These are phyloP conservation scores for Hydrozoanthus tunicans DNA, from an alignment of 64 coral and sea anemone species.

Conservation along the genomic window DNA sequence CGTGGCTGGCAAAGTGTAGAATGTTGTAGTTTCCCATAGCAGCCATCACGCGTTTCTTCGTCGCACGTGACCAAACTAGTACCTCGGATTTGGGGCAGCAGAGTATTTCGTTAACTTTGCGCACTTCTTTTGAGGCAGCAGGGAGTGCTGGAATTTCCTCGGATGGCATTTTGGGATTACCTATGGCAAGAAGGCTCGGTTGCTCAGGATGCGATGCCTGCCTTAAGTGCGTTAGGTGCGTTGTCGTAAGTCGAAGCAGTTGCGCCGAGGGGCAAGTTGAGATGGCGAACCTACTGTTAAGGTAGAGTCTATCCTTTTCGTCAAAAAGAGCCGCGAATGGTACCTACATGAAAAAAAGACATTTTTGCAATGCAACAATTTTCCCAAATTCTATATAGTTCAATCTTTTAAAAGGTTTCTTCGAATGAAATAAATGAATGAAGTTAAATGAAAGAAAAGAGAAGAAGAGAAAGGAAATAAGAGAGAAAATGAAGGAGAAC, in stretches of 20 bases:
- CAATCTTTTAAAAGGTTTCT: no score
- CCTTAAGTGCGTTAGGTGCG: constrained; percentile 3
- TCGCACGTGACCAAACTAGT: constrained; percentile 49
- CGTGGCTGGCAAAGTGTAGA: constrained; percentile 73
- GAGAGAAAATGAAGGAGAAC: no score
- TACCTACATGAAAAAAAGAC: neutral
- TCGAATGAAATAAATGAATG: no score
- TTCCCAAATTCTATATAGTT: neutral
- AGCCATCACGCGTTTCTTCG: constrained; percentile 54
- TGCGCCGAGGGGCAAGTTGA: constrained; percentile 59
- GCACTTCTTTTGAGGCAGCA: constrained; percentile 58
- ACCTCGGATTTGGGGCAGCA: constrained; percentile 45
- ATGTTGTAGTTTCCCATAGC: constrained; percentile 56
- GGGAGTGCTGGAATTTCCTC: constrained; percentile 44
- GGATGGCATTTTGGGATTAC: constrained; percentile 71
- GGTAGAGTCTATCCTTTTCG: constrained; percentile 4
- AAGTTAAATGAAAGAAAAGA: no score
- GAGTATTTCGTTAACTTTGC: constrained; percentile 63
- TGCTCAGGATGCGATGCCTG: constrained; percentile 1
- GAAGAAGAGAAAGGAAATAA: no score
- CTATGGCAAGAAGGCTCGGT: constrained; percentile 62
- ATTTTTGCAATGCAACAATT: neutral
- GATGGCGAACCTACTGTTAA: constrained; percentile 14
- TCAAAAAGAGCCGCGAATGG: constrained; percentile 41
- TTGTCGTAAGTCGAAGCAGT: constrained; percentile 47